Evolutionary conservation across 2,888 invertebrate species (phyloP).

Genomic region (Physocephala rufipes): DNA sequence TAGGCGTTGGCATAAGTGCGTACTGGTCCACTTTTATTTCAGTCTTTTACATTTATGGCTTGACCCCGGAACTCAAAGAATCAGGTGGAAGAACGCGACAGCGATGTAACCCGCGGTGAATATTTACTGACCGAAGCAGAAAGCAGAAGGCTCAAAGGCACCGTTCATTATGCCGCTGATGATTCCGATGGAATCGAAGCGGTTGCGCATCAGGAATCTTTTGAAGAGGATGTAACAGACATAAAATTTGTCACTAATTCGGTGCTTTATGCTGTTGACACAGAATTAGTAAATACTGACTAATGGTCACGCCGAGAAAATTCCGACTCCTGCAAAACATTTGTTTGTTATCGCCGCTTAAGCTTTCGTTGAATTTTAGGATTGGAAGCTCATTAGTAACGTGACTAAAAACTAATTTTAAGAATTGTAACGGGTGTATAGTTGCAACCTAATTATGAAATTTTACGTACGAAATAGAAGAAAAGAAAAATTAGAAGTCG

Average conservation of each 20-base stretch:
- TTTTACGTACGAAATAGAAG: too few relatives aligned
- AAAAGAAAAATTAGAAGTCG: too few relatives aligned
- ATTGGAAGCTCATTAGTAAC: too few relatives aligned
- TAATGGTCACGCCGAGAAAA: not conserved
- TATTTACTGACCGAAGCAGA: constrained; percentile 63
- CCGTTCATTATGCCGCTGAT: constrained; percentile 61
- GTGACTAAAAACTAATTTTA: too few relatives aligned
- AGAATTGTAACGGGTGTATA: too few relatives aligned
- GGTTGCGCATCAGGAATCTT: constrained; percentile 58
- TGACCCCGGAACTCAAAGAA: constrained; percentile 61
- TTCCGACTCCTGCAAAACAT: constrained; percentile 46
- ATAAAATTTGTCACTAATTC: constrained; percentile 40
- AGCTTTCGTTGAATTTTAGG: too few relatives aligned
- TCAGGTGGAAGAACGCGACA: constrained; percentile 62
- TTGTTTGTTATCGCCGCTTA: too few relatives aligned
- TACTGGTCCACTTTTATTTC: too few relatives aligned
- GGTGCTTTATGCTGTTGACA: constrained; percentile 39
- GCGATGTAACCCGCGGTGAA: constrained; percentile 64
- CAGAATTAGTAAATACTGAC: not conserved
- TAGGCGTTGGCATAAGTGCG: too few relatives aligned
- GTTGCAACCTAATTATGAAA: too few relatives aligned
- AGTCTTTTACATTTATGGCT: too few relatives aligned
- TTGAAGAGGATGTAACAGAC: constrained; percentile 44
- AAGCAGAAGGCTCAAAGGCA: constrained; percentile 60
- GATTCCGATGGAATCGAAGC: constrained; percentile 62